Conservation (phyloP, 2,113 vertebrate genomes). For the Limanda limanda region DNA sequence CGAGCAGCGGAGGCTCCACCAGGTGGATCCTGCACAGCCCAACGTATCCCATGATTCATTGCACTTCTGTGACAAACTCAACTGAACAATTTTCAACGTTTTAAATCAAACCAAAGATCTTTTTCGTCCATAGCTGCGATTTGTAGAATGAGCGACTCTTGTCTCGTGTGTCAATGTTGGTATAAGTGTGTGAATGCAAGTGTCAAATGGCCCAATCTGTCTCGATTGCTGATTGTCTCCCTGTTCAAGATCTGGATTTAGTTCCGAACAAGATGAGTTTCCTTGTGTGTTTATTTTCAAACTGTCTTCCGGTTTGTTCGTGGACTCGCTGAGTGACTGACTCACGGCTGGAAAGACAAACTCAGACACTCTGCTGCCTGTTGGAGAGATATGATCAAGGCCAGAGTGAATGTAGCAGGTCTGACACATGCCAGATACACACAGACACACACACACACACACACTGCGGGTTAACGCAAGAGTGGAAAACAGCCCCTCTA, state of each 20-base stretch:
- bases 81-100: too few species aligned
- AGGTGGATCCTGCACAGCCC: too few species aligned
- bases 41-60: too few species aligned
- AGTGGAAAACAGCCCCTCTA: constrained; percentile 40
- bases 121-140: too few species aligned
- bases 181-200: not conserved
- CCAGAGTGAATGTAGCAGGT: constrained; percentile 19
- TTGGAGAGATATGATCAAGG: constrained; percentile 14
- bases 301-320: constrained; percentile 3
- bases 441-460: constrained; percentile 25
- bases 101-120: too few species aligned
- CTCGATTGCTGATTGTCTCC: not conserved
- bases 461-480: constrained; percentile 29
- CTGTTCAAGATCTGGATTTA: not conserved
- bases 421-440: constrained; percentile 47
- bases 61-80: too few species aligned
- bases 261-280: not conserved
- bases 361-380: constrained; percentile 27
- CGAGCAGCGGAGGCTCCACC: too few species aligned
- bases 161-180: too few species aligned
- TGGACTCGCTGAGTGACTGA: constrained; percentile 41
- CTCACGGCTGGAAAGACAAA: constrained; percentile 34
- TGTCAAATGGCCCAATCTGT: not conserved
- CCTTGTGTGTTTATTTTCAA: not conserved
- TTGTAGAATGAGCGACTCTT: too few species aligned